Evolutionary conservation across 2,888 invertebrate genomes (phyloP), one percentile per base, ranked within the genome.

Genomic region (Baccha elongata): DNA sequence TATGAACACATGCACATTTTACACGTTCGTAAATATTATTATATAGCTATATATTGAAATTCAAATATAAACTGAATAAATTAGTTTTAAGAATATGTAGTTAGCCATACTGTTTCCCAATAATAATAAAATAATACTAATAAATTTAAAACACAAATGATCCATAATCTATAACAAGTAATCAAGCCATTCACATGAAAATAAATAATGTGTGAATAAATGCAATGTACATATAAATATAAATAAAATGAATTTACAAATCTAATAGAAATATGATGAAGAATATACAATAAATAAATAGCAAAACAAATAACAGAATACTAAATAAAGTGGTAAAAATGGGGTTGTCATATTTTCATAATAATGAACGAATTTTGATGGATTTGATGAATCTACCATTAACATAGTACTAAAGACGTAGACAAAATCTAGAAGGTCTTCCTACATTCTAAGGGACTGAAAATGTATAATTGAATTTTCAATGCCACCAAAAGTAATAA

Each of bases 81-180:
- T 42, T 17, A 37, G 21, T 11, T 40, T 8, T 40, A 58, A 37
- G 58, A 23, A 58, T 15, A 40, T 23, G 74, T 80, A 80, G 80
- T 46, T 80, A 80, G 80, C 68, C 74, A 65, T 80, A 65, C 55
- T 64, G 44, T 74, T 74, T 37, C 48, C 69, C 64, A 52, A 76
- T 69, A 37, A 67, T 40, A 26, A 6, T 52, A 55, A 50, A 15
- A 58, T 15, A 60, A 74, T 42, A 67, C 26, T 44, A 53, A 50
- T 42, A 60, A 72, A 32, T 23, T 3, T 6, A 19, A 53, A 21
- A 55, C n/a, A 37, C 7, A 32, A 35, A 35, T 35, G 8, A 53
- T 35, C 19, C n/a, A 35, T 21, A 35, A 53, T 35, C 35, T 53
- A 53, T 35, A 21, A 37, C 19, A 21, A 35, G 8, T 11, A 53